A percentile compares a stretch with the other conserved stretches of the same genome.
phyloP scores from a whole-genome alignment of 2,888 invertebrate genomes.

The Chrysomela aeneicollis region DNA sequence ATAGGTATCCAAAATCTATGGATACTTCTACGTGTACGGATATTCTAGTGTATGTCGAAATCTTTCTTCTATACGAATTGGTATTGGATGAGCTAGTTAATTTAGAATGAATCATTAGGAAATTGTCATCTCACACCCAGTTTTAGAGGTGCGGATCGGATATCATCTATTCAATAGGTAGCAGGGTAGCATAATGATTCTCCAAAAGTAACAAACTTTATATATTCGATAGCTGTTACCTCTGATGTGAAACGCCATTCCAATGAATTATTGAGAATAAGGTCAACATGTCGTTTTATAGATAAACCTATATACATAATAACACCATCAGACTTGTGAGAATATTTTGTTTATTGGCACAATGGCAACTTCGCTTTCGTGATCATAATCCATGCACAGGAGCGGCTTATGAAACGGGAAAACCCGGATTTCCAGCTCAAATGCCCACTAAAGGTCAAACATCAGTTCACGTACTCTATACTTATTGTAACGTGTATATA shows the following conservation, averaged over 20 bases:
- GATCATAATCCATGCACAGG: too few relatives aligned
- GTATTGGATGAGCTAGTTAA: too few relatives aligned
- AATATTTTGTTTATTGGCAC: background rate
- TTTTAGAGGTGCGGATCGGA: slow-evolving; percentile 11
- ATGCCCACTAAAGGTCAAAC: too few relatives aligned
- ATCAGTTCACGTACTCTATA: too few relatives aligned
- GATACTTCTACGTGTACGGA: too few relatives aligned
- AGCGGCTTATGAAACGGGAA: too few relatives aligned
- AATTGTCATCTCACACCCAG: slow-evolving; percentile 16
- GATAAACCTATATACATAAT: slow-evolving; percentile 1
- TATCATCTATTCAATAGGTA: background rate
- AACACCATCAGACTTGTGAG: background rate
- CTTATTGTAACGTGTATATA: too few relatives aligned
- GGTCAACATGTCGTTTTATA: slow-evolving; percentile 18
- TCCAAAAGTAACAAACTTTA: background rate
- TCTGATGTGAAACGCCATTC: background rate
- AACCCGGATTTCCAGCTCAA: too few relatives aligned
- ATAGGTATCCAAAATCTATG: too few relatives aligned
- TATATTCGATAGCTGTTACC: too few relatives aligned
- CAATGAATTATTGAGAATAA: slow-evolving; percentile 19
- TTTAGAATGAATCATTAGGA: background rate
- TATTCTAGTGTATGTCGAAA: too few relatives aligned
- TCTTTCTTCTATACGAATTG: background rate
- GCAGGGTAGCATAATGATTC: background rate
- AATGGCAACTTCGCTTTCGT: too few relatives aligned